A percentile compares a stretch with the other conserved stretches of the same genome.
Conservation (phyloP, 1,140 invertebrate genomes). For the Apis cerana region DNA sequence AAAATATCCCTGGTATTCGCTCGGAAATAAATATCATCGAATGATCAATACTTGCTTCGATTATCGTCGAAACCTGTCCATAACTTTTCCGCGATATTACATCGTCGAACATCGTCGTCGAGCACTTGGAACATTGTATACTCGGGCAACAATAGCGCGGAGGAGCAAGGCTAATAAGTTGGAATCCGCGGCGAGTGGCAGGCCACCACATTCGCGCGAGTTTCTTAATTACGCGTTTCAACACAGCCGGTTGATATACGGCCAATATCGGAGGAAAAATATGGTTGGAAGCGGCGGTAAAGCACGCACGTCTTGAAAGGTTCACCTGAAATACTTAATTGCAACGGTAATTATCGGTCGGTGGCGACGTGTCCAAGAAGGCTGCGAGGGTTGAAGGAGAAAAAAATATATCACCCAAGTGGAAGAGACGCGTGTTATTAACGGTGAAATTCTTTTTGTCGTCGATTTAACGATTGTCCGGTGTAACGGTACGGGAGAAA, state of each 20-base stretch:
- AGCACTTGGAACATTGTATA: constrained; percentile 53
- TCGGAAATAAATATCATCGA: too few species aligned
- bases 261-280: constrained; percentile 56
- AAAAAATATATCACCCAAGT: constrained; percentile 32
- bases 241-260: constrained; percentile 62
- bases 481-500: constrained; percentile 4
- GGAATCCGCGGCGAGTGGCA: constrained; percentile 42
- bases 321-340: constrained; percentile 55
- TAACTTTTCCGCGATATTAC: too few species aligned
- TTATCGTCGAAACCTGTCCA: too few species aligned
- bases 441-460: constrained; percentile 25
- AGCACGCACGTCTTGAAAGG: constrained; percentile 34
- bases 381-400: too few species aligned
- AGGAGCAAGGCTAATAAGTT: constrained; percentile 61
- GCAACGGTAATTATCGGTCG: constrained; percentile 50
- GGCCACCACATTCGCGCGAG: constrained; percentile 67
- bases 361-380: neutral
- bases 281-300: constrained; percentile 51
- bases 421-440: constrained; percentile 19
- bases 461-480: constrained; percentile 2
- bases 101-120: too few species aligned
- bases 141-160: constrained; percentile 57
- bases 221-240: constrained; percentile 67
- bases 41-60: too few species aligned
- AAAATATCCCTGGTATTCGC: too few species aligned